Conservation (phyloP, 2,797 vertebrate genomes). For the Agapornis canus region DNA sequence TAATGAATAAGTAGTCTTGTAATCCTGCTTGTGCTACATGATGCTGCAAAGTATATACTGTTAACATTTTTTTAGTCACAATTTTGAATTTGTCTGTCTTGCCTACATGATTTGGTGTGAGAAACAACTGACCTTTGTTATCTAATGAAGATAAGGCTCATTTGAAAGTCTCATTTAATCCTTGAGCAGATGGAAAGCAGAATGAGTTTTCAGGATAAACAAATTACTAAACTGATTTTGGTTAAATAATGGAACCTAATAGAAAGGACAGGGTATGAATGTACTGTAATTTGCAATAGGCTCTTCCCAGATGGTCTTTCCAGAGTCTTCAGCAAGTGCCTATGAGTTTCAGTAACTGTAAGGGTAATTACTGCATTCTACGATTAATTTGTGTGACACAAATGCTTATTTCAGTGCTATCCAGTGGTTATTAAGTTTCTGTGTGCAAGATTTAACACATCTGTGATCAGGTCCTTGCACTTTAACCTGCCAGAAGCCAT, state of each 20-base stretch:
- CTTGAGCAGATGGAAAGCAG: background rate
- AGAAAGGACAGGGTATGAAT: background rate
- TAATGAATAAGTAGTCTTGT: background rate
- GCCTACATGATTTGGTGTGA: background rate
- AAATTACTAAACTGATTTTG: background rate
- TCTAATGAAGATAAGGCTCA: background rate
- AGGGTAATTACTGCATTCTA: background rate
- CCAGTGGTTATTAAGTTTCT: background rate
- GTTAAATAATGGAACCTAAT: background rate
- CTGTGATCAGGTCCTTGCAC: background rate
- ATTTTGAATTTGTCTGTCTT: background rate
- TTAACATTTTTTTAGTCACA: background rate
- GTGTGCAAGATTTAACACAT: background rate
- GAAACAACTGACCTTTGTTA: conserved; percentile 6
- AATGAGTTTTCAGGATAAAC: conserved; percentile 7
- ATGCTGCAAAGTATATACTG: background rate
- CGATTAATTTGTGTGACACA: background rate
- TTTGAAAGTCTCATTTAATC: conserved; percentile 3
- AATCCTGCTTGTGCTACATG: background rate
- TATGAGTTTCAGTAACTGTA: background rate
- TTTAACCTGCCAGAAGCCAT: background rate
- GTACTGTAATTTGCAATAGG: background rate
- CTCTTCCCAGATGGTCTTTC: background rate
- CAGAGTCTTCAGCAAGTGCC: background rate
- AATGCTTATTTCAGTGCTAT: background rate